These are phyloP conservation scores for Glossophaga mutica DNA, from an alignment of 2,797 vertebrate species.

Conservation along the genomic window DNA sequence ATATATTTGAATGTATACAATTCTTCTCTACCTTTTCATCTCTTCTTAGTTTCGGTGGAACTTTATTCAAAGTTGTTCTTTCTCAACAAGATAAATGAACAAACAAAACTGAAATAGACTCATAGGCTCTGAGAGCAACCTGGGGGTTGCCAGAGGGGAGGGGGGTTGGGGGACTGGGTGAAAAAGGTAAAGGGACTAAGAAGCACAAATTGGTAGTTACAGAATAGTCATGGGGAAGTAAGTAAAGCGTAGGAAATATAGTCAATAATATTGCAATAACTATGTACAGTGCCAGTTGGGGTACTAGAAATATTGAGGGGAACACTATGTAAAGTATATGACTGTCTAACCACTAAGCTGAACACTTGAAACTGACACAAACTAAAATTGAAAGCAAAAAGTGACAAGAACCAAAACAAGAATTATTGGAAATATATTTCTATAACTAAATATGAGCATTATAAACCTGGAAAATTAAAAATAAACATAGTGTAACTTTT, in stretches of 20 bases:
- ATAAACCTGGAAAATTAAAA: slow-evolving; percentile 2
- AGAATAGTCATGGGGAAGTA: background rate
- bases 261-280: background rate
- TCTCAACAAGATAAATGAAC: background rate
- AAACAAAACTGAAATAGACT: background rate
- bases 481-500: background rate
- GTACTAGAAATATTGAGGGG: background rate
- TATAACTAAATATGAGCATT: background rate
- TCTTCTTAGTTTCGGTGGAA: background rate
- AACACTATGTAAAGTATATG: background rate
- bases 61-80: background rate
- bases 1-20: background rate
- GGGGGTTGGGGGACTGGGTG: background rate
- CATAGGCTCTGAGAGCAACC: background rate
- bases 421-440: background rate
- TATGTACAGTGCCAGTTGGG: background rate
- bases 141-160: background rate
- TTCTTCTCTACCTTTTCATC: background rate
- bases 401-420: background rate
- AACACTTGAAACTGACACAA: background rate
- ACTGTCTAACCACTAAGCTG: background rate
- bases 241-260: background rate
- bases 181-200: background rate
- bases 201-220: background rate
- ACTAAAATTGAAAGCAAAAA: background rate